Percentiles rank a stretch among this genome's conserved stretches.
These are phyloP conservation scores for Ricordea florida DNA, from an alignment of 92 coral and sea anemone genomes.

Conservation along the genomic window DNA sequence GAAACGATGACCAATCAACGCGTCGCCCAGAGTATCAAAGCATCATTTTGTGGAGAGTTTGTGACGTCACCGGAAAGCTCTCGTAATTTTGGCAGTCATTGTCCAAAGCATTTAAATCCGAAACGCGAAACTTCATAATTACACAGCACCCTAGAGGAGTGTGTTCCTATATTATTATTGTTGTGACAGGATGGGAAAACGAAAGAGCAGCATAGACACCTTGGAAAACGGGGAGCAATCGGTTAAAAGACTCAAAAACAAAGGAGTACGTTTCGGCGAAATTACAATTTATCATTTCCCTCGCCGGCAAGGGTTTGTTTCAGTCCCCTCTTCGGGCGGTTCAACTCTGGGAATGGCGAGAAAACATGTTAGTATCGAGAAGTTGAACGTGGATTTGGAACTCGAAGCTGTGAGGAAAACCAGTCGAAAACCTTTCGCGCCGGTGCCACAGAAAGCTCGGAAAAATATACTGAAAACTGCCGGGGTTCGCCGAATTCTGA, in stretches of 20 bases:
- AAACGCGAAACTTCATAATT: conserved; percentile 1
- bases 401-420: not conserved
- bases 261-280: conserved; percentile 80
- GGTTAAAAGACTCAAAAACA: conserved; percentile 46
- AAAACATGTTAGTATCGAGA: conserved; percentile 79
- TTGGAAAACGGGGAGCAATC: conserved; percentile 46
- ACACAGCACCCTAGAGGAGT: not conserved
- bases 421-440: conserved; percentile 50
- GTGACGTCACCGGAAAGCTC: conserved; percentile 58
- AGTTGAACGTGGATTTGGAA: conserved; percentile 14
- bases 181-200: conserved; percentile 60
- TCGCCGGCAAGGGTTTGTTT: conserved; percentile 89
- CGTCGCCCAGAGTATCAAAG: too few species aligned
- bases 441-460: conserved; percentile 82
- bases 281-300: conserved; percentile 87
- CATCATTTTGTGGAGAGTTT: conserved; percentile 27
- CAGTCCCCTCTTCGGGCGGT: conserved; percentile 96
- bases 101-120: conserved; percentile 12
- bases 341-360: conserved; percentile 93
- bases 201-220: conserved; percentile 63
- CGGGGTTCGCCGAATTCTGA: conserved; percentile 83
- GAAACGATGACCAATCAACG: too few species aligned
- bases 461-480: conserved; percentile 75
- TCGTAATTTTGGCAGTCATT: conserved; percentile 40
- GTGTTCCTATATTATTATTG: too few species aligned